Conservation (phyloP, 2,888 invertebrate species). For the Scrobipalpa atriplicella region DNA sequence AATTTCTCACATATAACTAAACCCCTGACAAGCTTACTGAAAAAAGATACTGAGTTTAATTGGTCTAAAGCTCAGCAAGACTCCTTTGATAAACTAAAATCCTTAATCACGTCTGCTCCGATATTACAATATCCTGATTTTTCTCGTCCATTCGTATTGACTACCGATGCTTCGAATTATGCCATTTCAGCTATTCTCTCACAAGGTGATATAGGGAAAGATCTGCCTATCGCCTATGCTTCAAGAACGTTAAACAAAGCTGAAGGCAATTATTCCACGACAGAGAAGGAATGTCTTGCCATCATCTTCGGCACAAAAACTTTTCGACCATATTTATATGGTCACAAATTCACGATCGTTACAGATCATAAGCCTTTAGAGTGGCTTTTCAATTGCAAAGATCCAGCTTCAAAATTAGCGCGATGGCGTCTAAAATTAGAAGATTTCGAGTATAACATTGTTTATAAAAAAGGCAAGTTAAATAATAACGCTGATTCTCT, state of each 20-base stretch:
- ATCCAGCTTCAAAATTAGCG: slow-evolving; percentile 26
- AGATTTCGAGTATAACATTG: slow-evolving; percentile 36
- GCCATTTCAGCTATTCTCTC: slow-evolving; percentile 37
- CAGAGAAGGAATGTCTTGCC: slow-evolving; percentile 17
- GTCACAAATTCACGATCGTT: slow-evolving; percentile 29
- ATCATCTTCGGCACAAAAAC: slow-evolving; percentile 33
- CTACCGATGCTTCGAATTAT: slow-evolving; percentile 42
- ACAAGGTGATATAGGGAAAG: slow-evolving; percentile 28
- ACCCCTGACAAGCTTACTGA: slow-evolving; percentile 43
- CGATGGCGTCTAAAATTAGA: slow-evolving; percentile 35
- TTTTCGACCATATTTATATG: slow-evolving; percentile 36
- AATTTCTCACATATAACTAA: slow-evolving; percentile 43
- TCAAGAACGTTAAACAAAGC: slow-evolving; percentile 41
- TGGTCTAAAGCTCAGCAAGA: slow-evolving; percentile 38
- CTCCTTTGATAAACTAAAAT: slow-evolving; percentile 40
- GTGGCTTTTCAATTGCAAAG: slow-evolving; percentile 27
- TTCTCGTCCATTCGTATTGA: slow-evolving; percentile 41
- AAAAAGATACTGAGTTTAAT: slow-evolving; percentile 40
- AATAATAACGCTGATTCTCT: slow-evolving; percentile 15
- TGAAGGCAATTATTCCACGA: slow-evolving; percentile 39
- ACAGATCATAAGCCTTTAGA: slow-evolving; percentile 32
- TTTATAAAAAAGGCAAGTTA: slow-evolving; percentile 35
- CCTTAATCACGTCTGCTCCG: slow-evolving; percentile 39
- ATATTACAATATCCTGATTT: too few relatives aligned
- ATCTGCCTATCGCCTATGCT: slow-evolving; percentile 37